Conservation (phyloP, 2,113 vertebrate genomes). For the Hypomesus transpacificus region DNA sequence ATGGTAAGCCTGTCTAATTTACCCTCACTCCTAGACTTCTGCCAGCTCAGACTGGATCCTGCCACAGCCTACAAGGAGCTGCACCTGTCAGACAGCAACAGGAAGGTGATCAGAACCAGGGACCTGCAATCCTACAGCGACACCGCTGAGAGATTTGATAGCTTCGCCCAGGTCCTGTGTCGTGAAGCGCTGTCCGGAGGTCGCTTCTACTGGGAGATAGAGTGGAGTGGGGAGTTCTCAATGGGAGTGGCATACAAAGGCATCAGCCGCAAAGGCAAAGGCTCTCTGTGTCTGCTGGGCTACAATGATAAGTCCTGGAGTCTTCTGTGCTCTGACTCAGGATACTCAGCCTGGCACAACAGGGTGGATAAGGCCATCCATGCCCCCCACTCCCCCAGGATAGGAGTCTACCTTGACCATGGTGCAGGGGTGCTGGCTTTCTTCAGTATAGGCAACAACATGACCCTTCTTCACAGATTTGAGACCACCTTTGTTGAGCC, state of each 20-base stretch:
- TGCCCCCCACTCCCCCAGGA: constrained; percentile 69
- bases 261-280: constrained; percentile 73
- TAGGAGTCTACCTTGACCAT: constrained; percentile 87
- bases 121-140: constrained; percentile 71
- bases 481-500: constrained; percentile 77
- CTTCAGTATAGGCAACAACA: constrained; percentile 78
- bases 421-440: constrained; percentile 78
- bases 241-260: constrained; percentile 81
- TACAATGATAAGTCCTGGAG: constrained; percentile 90
- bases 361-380: constrained; percentile 70
- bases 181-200: constrained; percentile 71
- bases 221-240: constrained; percentile 77
- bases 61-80: constrained; percentile 76
- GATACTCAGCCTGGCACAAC: constrained; percentile 88
- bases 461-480: constrained; percentile 79
- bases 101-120: constrained; percentile 69
- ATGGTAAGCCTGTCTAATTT: not conserved
- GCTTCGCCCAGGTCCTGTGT: constrained; percentile 88
- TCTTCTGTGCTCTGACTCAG: constrained; percentile 80
- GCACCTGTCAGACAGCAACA: constrained; percentile 69
- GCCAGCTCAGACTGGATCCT: constrained; percentile 70
- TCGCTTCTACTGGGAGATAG: constrained; percentile 92
- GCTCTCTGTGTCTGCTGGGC: constrained; percentile 82
- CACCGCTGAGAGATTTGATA: constrained; percentile 73
- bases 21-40: constrained; percentile 62